Percentiles rank a stretch among this genome's conserved stretches.
Evolutionary conservation across 1,140 invertebrate genomes (phyloP).

Genomic region (Drosophila sulfurigaster): DNA sequence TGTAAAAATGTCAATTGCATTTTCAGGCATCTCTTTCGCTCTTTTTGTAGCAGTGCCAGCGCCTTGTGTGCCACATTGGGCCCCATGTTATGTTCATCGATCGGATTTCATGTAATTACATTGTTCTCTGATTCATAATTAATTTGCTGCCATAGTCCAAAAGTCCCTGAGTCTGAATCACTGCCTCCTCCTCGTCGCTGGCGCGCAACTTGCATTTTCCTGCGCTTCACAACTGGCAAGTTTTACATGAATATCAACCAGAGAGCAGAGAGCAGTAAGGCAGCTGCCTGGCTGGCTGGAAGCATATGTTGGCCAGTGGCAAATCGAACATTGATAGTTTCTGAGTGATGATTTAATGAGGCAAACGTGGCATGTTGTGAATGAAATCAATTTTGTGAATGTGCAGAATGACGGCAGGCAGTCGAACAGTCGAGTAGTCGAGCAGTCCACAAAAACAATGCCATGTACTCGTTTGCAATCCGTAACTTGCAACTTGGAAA

Average conservation of each 20-base stretch:
- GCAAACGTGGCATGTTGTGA: constrained; percentile 83
- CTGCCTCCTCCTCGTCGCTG: not conserved
- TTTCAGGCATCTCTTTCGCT: constrained; percentile 36
- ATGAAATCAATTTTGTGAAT: constrained; percentile 83
- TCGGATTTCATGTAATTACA: constrained; percentile 84
- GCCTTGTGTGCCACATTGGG: constrained; percentile 50
- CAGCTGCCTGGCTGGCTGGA: constrained; percentile 19
- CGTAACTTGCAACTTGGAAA: constrained; percentile 14
- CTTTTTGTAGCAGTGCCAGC: constrained; percentile 4
- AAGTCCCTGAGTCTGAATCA: not conserved
- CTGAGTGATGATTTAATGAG: constrained; percentile 84
- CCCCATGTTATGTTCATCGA: constrained; percentile 65
- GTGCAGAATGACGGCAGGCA: constrained; percentile 65
- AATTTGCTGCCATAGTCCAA: constrained; percentile 55
- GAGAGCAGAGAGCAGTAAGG: not conserved
- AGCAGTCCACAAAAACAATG: constrained; percentile 45
- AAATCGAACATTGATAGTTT: constrained; percentile 80
- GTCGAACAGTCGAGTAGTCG: not conserved
- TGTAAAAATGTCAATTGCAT: constrained; percentile 83
- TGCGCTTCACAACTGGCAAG: constrained; percentile 54
- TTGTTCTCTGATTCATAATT: constrained; percentile 84
- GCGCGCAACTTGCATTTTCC: constrained; percentile 55
- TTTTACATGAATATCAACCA: constrained; percentile 71
- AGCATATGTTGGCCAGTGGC: constrained; percentile 42
- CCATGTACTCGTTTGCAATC: constrained; percentile 22